Conservation (phyloP, 1,140 invertebrate species). For the Hylaeus anthracinus region DNA sequence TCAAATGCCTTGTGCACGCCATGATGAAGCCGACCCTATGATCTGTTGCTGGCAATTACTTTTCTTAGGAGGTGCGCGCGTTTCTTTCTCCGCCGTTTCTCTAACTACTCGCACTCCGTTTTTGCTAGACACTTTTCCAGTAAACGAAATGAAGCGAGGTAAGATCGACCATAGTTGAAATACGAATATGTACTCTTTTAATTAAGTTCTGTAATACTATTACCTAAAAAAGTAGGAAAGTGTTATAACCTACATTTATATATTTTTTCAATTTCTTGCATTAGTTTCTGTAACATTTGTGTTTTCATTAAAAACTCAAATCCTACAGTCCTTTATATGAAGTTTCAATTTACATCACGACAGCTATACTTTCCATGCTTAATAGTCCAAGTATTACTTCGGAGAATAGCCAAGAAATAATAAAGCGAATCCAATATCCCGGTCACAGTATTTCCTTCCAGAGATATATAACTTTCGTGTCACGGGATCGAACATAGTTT, state of each 20-base stretch:
- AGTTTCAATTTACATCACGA: too few species aligned
- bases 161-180: neutral
- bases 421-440: conserved; percentile 4
- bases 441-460: neutral
- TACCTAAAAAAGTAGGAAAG: too few species aligned
- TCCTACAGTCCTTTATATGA: too few species aligned
- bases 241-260: neutral
- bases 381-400: neutral
- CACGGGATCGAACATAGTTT: conserved; percentile 32
- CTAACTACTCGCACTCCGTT: neutral
- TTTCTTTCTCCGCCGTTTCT: neutral
- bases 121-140: neutral
- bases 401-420: neutral
- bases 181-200: neutral
- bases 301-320: too few species aligned
- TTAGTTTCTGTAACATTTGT: too few species aligned
- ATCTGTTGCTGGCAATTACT: conserved; percentile 44
- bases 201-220: neutral
- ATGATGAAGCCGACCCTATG: conserved; percentile 31
- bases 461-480: conserved; percentile 43
- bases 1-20: conserved; percentile 28
- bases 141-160: neutral
- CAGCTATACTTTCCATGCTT: neutral
- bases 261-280: too few species aligned
- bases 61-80: conserved; percentile 30